These are phyloP conservation scores for Cynaeus angustus DNA, from an alignment of 2,888 invertebrate genomes.

Conservation along the genomic window DNA sequence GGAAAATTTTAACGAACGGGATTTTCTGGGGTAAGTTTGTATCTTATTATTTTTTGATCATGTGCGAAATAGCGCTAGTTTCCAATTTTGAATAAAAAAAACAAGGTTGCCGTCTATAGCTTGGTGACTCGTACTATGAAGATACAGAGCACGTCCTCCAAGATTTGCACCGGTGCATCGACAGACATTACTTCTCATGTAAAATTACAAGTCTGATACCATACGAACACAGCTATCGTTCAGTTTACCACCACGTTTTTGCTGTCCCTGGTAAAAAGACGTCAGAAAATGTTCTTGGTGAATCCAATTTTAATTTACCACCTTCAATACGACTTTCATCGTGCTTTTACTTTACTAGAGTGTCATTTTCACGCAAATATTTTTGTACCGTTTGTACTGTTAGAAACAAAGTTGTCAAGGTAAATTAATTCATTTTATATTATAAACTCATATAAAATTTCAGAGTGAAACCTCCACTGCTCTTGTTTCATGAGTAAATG, in stretches of 20 bases:
- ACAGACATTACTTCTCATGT: slow-evolving; percentile 31
- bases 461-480: slow-evolving; percentile 23
- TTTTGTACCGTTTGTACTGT: slow-evolving; percentile 45
- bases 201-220: background rate
- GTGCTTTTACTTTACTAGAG: slow-evolving; percentile 17
- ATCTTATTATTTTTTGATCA: slow-evolving; percentile 13
- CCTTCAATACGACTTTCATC: slow-evolving; percentile 13
- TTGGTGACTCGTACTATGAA: slow-evolving; percentile 31
- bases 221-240: slow-evolving; percentile 16
- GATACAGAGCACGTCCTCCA: background rate
- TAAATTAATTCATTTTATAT: background rate
- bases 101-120: slow-evolving; percentile 30
- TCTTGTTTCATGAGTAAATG: slow-evolving; percentile 15
- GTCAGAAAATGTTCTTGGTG: background rate
- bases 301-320: slow-evolving; percentile 6
- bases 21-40: slow-evolving; percentile 19
- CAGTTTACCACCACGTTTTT: slow-evolving; percentile 39
- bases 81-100: slow-evolving; percentile 21
- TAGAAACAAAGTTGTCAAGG: slow-evolving; percentile 48
- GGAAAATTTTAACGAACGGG: slow-evolving; percentile 9
- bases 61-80: background rate
- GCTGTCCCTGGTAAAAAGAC: slow-evolving; percentile 27
- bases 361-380: slow-evolving; percentile 37
- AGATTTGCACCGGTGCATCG: slow-evolving; percentile 24
- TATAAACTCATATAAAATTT: background rate